A percentile compares a stretch with the other conserved stretches of the same genome.
Evolutionary conservation across 1,140 invertebrate genomes (phyloP).

Genomic region (Zaprionus tsacasi): DNA sequence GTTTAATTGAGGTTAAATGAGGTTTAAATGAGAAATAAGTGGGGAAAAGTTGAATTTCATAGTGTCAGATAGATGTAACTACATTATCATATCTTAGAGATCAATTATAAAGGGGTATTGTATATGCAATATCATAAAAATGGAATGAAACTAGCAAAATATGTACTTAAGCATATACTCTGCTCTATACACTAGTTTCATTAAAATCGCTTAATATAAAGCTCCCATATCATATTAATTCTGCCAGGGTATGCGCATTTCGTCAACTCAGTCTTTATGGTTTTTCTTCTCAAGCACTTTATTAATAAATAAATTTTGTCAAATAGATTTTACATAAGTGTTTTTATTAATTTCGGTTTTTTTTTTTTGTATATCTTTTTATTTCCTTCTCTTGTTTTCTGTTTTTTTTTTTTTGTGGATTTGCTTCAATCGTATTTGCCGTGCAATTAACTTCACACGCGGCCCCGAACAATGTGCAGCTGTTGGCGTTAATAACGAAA

Average conservation of each 20-base stretch:
- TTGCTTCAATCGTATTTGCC: slow-evolving; percentile 36
- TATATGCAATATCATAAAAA: no score
- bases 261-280: background rate
- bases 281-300: slow-evolving; percentile 2
- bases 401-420: slow-evolving; percentile 6
- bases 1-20: background rate
- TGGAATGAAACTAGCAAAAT: background rate
- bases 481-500: slow-evolving; percentile 24
- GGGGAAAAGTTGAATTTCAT: no score
- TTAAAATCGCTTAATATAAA: background rate
- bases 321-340: slow-evolving; percentile 20
- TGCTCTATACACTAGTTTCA: no score
- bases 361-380: slow-evolving; percentile 1
- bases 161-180: no score
- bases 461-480: slow-evolving; percentile 32
- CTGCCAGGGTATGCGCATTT: background rate
- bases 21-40: no score
- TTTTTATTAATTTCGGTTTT: slow-evolving; percentile 28
- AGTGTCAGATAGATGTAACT: no score
- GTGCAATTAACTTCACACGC: slow-evolving; percentile 60
- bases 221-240: background rate
- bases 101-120: no score
- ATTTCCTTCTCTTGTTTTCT: background rate
- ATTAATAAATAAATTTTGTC: slow-evolving; percentile 32
- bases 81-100: no score